Conservation (phyloP, 1,140 invertebrate species). For the Drosophila asahinai region DNA sequence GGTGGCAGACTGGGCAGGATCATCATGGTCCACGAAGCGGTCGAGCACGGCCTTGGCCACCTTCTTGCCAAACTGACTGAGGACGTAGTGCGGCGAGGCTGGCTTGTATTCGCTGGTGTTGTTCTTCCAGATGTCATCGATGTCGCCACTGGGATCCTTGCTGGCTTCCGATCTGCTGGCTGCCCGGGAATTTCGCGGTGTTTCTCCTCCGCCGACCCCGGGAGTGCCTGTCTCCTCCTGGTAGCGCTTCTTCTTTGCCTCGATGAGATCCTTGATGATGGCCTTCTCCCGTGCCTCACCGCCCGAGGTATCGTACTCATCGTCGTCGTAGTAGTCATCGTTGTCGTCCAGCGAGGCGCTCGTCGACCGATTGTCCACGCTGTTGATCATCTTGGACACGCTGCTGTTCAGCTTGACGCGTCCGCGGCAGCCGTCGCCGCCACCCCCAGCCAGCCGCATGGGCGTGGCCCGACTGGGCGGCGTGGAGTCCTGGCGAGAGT, state of each 20-base stretch:
- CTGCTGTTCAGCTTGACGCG: conserved; percentile 44
- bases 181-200: conserved; percentile 17
- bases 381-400: conserved; percentile 70
- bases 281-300: conserved; percentile 45
- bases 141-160: conserved; percentile 36
- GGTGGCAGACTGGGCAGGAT: neutral
- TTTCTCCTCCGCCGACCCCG: neutral
- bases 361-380: conserved; percentile 66
- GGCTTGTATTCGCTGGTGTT: conserved; percentile 72
- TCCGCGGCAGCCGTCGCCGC: conserved; percentile 1
- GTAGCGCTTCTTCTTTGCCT: conserved; percentile 61
- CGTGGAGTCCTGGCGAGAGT: conserved; percentile 65
- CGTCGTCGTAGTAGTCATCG: conserved; percentile 68
- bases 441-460: conserved; percentile 38
- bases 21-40: conserved; percentile 45
- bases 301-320: conserved; percentile 57
- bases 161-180: conserved; percentile 24
- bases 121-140: conserved; percentile 78
- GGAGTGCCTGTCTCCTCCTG: conserved; percentile 8
- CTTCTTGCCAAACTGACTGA: conserved; percentile 71
- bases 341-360: conserved; percentile 78
- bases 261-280: conserved; percentile 57
- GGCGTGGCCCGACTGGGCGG: conserved; percentile 43
- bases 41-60: conserved; percentile 61
- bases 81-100: conserved; percentile 65